Base-by-base conservation (phyloP, 1,140 invertebrate species). In the Lepidurus arcticus region DNA sequence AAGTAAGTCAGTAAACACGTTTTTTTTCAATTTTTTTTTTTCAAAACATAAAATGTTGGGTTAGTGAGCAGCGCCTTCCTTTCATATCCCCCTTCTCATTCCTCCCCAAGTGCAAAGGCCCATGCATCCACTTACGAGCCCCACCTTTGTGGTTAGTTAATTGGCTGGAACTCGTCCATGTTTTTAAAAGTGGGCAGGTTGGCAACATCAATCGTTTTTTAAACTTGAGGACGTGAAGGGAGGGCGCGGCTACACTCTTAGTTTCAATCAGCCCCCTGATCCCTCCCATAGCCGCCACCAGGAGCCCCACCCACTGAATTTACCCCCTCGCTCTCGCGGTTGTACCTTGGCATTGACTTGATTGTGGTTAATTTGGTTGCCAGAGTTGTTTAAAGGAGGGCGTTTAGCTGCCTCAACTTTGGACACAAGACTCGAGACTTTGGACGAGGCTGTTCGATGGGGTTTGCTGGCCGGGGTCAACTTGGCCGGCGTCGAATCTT, bases 301-400 rank as follows among this genome's bases (percentile, higher is more conserved):
- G 16, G 53, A 65, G 53, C 53, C 53, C 53, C 53, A 65, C 53
- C 53, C 53, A 65, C 53, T 65, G 53, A 21, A 9, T 65, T 65
- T 65, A 65, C 53, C 53, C 53, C 53, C 53, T 65, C 45, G 45
- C 45, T 47, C 45, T 47, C 53, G 53, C 53, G 53, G 16, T 13
- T 65, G 53, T 65, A 65, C 53, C 53, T 65, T 65, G 53, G 53
- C 53, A 65, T 65, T 13, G 53, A 65, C 53, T 65, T 65, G 53
- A 65, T 21, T 65, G 53, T 65, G 53, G 21, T 65, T 65, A 65
- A n/a, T 65, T 21, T 65, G 53, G 53, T 21, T 65, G 53, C 53
- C 53, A 21, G 53, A 65, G 53, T 16, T 9, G 13, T 16, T 65
- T 16, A 65, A 65, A 65, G 53, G 34, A 34, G 34, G 53, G 16